phyloP scores from a whole-genome alignment of 2,113 vertebrate genomes.

The Bombycilla garrulus region DNA sequence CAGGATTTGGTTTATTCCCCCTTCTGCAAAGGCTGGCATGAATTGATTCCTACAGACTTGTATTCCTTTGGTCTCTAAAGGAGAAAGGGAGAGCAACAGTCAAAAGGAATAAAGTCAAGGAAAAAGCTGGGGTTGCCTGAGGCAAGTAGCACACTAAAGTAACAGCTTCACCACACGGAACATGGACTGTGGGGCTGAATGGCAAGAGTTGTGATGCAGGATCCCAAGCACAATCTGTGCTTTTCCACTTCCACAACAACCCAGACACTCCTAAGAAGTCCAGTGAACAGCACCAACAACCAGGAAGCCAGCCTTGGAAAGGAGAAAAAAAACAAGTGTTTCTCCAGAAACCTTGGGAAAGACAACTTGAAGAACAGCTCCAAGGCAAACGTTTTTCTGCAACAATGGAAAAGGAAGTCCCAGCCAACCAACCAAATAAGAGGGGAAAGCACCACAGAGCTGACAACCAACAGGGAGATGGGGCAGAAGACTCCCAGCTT shows the following conservation, averaged over 20 bases:
- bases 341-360: background rate
- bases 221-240: background rate
- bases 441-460: rapidly evolving
- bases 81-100: background rate
- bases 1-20: background rate
- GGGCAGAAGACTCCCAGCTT: background rate
- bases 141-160: background rate
- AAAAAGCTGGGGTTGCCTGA: background rate
- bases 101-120: background rate
- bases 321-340: background rate
- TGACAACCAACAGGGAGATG: background rate
- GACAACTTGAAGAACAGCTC: background rate
- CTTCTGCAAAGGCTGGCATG: background rate
- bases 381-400: background rate
- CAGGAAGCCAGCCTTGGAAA: background rate
- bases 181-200: rapidly evolving
- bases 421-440: background rate
- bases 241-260: background rate
- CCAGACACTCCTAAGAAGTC: background rate
- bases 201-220: background rate
- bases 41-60: background rate
- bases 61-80: background rate
- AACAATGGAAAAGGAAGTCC: background rate
- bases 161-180: background rate
- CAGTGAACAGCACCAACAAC: background rate